These are phyloP conservation scores for Hermetia illucens DNA, from an alignment of 1,140 invertebrate genomes.

Conservation along the genomic window DNA sequence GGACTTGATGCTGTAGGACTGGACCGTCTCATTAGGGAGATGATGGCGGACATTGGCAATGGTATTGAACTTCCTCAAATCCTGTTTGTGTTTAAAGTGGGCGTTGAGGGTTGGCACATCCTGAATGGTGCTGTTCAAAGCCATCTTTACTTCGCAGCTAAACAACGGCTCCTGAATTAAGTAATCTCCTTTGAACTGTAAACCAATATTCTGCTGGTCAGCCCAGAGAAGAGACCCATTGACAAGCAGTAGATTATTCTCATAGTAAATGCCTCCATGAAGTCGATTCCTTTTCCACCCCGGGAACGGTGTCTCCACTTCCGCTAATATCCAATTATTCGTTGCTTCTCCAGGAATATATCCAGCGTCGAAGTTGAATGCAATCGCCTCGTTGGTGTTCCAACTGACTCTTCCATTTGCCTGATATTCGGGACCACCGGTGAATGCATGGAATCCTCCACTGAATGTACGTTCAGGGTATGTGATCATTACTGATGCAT, in stretches of 20 bases:
- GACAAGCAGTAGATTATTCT: constrained; percentile 18
- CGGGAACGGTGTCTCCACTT: constrained; percentile 52
- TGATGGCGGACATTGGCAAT: constrained; percentile 32
- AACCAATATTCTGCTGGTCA: constrained; percentile 35
- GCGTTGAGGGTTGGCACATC: constrained; percentile 38
- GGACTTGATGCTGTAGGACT: constrained; percentile 38
- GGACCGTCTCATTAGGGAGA: constrained; percentile 19
- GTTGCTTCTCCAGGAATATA: constrained; percentile 29
- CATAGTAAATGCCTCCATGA: constrained; percentile 28
- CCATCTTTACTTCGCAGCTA: constrained; percentile 34
- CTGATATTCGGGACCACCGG: constrained; percentile 30
- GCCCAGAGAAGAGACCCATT: constrained; percentile 38
- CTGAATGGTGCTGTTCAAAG: constrained; percentile 40
- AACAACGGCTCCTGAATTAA: constrained; percentile 20
- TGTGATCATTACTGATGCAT: constrained; percentile 42
- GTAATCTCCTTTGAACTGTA: constrained; percentile 36
- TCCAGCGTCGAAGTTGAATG: constrained; percentile 33
- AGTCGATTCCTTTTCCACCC: constrained; percentile 56
- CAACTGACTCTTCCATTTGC: constrained; percentile 37
- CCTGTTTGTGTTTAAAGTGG: constrained; percentile 38
- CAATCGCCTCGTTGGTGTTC: constrained; percentile 37
- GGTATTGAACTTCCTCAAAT: constrained; percentile 33
- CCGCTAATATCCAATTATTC: constrained; percentile 30
- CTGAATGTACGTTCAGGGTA: constrained; percentile 58
- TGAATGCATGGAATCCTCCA: constrained; percentile 40